Conservation (phyloP, 2,797 vertebrate genomes). For the Oreonectes daqikongensis region DNA sequence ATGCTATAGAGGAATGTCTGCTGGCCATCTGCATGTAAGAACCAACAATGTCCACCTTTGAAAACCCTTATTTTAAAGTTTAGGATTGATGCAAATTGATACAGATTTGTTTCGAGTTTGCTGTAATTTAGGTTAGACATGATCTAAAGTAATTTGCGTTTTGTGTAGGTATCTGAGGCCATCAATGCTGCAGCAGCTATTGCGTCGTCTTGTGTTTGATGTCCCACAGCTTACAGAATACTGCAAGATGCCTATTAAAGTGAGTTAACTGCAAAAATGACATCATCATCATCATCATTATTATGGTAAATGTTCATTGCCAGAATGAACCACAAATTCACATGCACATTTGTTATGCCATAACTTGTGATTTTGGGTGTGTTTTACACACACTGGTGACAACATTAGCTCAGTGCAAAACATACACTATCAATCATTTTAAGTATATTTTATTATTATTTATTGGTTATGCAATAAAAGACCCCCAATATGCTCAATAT, state of each 20-base stretch:
- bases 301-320: not conserved
- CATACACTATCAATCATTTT: too few species aligned
- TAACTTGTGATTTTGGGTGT: not conserved
- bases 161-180: constrained; percentile 87
- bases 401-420: too few species aligned
- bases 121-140: not conserved
- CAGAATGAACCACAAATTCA: not conserved
- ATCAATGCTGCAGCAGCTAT: constrained; percentile 94
- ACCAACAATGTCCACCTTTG: not conserved
- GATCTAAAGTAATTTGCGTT: not conserved
- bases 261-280: constrained; percentile 62
- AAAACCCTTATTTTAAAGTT: not conserved
- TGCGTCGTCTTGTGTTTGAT: constrained; percentile 95
- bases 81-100: not conserved
- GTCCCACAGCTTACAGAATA: constrained; percentile 94
- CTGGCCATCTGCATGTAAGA: constrained; percentile 94
- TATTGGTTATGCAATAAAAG: too few species aligned
- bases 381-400: not conserved
- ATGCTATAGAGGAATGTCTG: constrained; percentile 94
- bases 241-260: constrained; percentile 94
- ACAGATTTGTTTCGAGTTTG: not conserved
- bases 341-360: not conserved
- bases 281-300: not conserved
- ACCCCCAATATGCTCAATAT: too few species aligned
- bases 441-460: too few species aligned